Conservation (phyloP, 2,888 invertebrate genomes). For the Acleris sparsana region DNA sequence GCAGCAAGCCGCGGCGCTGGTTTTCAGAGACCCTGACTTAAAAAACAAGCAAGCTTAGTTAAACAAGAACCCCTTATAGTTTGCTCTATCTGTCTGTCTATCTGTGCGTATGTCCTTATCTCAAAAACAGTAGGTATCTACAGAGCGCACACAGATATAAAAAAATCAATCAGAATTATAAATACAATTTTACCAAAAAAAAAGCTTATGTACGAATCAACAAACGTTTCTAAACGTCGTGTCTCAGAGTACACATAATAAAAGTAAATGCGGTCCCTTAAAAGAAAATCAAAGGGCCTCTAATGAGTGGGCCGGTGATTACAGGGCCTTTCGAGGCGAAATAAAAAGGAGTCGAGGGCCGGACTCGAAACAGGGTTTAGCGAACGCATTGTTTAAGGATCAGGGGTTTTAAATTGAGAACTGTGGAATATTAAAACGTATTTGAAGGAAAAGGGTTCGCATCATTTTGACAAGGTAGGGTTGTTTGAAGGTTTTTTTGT, state of each 20-base stretch:
- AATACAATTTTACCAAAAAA: no score
- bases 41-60: no score
- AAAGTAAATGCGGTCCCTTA: constrained; percentile 25
- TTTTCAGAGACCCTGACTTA: no score
- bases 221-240: background rate
- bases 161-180: no score
- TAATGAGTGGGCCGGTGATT: constrained; percentile 45
- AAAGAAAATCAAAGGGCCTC: constrained; percentile 43
- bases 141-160: no score
- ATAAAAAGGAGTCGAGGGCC: constrained; percentile 34
- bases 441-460: background rate
- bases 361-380: constrained; percentile 17
- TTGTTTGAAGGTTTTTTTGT: background rate
- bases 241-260: constrained; percentile 20
- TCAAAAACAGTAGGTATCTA: no score
- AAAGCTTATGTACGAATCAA: no score
- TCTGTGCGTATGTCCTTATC: no score
- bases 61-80: no score
- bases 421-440: background rate
- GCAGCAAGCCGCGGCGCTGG: no score
- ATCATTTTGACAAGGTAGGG: background rate
- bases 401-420: constrained; percentile 8
- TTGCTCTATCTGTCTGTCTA: no score
- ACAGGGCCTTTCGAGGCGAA: constrained; percentile 37
- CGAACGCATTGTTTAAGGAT: constrained; percentile 17